Conservation (phyloP, 2,113 vertebrate species). For the Eidolon helvum region DNA sequence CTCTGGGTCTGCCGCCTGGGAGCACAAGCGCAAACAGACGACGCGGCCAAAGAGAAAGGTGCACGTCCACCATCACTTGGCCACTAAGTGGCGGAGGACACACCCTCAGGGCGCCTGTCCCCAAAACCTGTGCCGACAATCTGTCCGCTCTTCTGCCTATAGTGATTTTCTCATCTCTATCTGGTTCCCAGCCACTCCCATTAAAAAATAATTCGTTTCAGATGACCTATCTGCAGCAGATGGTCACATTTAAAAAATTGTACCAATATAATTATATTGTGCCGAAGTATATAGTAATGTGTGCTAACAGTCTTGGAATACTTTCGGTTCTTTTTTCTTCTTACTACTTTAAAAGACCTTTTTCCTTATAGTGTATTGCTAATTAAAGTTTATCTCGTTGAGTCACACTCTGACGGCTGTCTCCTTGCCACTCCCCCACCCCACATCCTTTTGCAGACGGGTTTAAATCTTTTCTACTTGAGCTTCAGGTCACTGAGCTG, state of each 20-base stretch:
- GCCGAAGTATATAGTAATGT: background rate
- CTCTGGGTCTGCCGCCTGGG: background rate
- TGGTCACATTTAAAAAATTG: background rate
- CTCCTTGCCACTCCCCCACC: background rate
- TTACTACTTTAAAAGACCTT: background rate
- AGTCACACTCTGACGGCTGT: background rate
- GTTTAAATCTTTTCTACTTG: background rate
- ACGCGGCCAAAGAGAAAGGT: too few species aligned
- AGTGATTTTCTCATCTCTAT: background rate
- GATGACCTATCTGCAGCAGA: background rate
- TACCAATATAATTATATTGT: background rate
- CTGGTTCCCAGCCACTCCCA: background rate
- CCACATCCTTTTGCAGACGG: background rate
- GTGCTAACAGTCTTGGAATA: background rate
- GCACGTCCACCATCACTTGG: accelerated
- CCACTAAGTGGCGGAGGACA: accelerated
- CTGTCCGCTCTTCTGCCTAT: accelerated
- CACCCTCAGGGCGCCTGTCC: accelerated
- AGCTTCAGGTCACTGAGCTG: background rate
- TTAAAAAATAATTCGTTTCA: background rate
- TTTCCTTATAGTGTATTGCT: background rate
- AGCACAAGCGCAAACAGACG: accelerated
- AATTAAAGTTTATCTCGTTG: background rate
- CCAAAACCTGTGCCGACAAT: too few species aligned
- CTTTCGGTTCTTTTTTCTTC: background rate